Conservation (phyloP, 1,140 invertebrate genomes). For the Bicyclus anynana region DNA sequence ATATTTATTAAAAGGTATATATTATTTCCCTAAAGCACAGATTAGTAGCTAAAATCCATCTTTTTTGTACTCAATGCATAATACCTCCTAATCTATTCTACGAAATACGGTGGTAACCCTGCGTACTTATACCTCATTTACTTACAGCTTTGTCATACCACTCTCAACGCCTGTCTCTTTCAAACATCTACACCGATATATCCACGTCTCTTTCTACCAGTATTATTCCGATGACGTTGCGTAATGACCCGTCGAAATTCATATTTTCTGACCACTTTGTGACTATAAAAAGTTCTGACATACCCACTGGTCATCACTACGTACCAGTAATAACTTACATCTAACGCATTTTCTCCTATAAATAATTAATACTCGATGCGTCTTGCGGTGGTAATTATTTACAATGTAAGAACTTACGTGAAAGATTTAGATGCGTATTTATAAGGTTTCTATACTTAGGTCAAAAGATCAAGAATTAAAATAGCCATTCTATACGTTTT, state of each 20-base stretch:
- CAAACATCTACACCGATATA: slow-evolving; percentile 30
- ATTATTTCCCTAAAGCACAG: too few species aligned
- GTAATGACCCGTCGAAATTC: slow-evolving; percentile 66
- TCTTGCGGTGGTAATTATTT: too few species aligned
- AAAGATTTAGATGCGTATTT: too few species aligned
- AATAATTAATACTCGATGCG: too few species aligned
- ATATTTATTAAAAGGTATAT: too few species aligned
- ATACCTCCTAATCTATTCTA: not conserved
- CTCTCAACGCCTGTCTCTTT: slow-evolving; percentile 40
- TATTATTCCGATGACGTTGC: slow-evolving; percentile 56
- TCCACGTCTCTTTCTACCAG: slow-evolving; percentile 37
- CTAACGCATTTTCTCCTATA: too few species aligned
- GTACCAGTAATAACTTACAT: too few species aligned
- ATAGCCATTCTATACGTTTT: too few species aligned
- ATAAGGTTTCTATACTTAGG: too few species aligned
- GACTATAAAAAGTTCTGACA: slow-evolving; percentile 38
- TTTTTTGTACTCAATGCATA: not conserved
- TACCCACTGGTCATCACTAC: not conserved
- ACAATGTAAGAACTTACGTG: too few species aligned
- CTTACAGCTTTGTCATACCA: slow-evolving; percentile 53
- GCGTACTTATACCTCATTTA: slow-evolving; percentile 55
- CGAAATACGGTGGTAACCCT: not conserved
- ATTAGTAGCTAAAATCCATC: too few species aligned
- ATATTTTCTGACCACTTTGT: slow-evolving; percentile 54
- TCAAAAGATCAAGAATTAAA: too few species aligned